phyloP scores from a whole-genome alignment of 2,888 invertebrate species.

The Neuroscelio doddi region DNA sequence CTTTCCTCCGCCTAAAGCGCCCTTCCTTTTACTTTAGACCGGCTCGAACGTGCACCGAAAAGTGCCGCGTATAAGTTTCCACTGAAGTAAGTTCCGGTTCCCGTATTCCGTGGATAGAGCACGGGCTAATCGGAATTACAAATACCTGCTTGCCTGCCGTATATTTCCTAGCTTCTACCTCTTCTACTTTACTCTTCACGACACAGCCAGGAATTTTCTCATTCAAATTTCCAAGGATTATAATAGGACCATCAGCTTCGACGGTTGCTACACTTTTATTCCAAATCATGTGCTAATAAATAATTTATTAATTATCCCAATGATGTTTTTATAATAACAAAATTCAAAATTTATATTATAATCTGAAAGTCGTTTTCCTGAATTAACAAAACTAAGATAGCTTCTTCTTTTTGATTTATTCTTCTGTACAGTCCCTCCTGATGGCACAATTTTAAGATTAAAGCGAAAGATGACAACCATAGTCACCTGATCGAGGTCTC shows the following conservation, averaged over 20 bases:
- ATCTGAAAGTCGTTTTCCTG: too few relatives aligned
- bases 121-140: constrained; percentile 69
- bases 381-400: background rate
- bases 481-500: constrained; percentile 12
- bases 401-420: background rate
- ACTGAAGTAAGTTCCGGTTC: constrained; percentile 57
- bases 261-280: constrained; percentile 7
- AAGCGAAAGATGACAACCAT: constrained; percentile 10
- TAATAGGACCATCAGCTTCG: constrained; percentile 35
- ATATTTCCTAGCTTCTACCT: constrained; percentile 36
- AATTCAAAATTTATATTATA: too few relatives aligned
- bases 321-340: too few relatives aligned
- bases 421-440: background rate
- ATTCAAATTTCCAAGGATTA: constrained; percentile 54
- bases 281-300: too few relatives aligned
- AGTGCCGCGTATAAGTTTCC: constrained; percentile 61
- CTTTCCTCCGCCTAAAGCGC: constrained; percentile 22
- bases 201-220: constrained; percentile 28
- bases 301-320: too few relatives aligned
- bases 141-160: constrained; percentile 55
- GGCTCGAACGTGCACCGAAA: constrained; percentile 59
- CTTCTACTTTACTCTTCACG: constrained; percentile 25
- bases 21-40: constrained; percentile 41
- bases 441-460: constrained; percentile 9
- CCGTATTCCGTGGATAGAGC: constrained; percentile 54